Evolutionary conservation across 2,888 invertebrate species (phyloP).

Genomic region (Gari tellinella): DNA sequence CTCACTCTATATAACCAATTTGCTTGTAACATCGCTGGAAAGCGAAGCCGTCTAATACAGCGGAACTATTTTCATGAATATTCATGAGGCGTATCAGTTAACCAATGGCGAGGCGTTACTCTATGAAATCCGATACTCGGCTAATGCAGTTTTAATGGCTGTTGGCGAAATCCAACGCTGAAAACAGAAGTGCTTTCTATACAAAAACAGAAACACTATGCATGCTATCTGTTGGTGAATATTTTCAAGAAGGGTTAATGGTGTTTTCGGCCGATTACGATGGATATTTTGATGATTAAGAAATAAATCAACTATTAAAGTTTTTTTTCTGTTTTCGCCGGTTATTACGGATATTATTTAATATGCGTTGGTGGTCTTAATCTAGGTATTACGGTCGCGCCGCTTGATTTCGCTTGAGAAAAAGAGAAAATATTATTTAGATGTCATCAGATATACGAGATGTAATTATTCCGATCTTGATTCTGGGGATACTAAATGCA

Average conservation of each 20-base stretch:
- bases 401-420: too few relatives aligned
- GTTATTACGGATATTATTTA: neutral
- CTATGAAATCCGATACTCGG: constrained; percentile 43
- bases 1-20: too few relatives aligned
- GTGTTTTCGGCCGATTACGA: too few relatives aligned
- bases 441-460: too few relatives aligned
- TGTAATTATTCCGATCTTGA: too few relatives aligned
- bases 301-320: neutral
- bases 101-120: constrained; percentile 48
- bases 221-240: too few relatives aligned
- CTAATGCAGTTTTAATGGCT: constrained; percentile 40
- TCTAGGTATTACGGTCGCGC: too few relatives aligned
- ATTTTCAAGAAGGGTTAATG: too few relatives aligned
- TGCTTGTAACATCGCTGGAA: too few relatives aligned
- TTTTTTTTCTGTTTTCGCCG: neutral
- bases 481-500: too few relatives aligned
- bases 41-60: neutral
- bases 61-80: constrained; percentile 69
- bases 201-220: too few relatives aligned
- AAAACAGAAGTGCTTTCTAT: constrained; percentile 14
- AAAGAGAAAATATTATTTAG: too few relatives aligned
- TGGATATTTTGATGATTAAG: constrained; percentile 4
- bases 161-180: constrained; percentile 15
- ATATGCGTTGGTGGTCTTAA: constrained; percentile 2
- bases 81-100: constrained; percentile 54